These are phyloP conservation scores for Drosophila emarginata DNA, from an alignment of 2,888 invertebrate genomes.

Conservation along the genomic window DNA sequence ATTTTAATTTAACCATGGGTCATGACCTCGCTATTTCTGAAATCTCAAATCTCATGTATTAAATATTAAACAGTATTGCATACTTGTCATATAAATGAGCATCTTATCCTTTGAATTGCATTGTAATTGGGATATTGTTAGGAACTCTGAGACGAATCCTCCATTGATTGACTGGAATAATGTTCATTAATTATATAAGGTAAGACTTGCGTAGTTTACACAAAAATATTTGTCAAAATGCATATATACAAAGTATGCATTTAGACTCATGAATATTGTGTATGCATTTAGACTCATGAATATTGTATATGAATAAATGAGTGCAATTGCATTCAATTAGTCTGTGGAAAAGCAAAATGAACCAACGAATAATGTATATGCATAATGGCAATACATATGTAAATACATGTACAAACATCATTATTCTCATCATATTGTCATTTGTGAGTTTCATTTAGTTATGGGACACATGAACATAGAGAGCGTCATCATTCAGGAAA, in stretches of 20 bases:
- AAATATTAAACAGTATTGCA: constrained; percentile 4
- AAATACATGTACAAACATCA: background rate
- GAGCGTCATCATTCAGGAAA: background rate
- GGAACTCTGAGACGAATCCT: background rate
- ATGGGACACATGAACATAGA: background rate
- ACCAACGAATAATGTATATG: background rate
- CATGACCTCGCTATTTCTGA: constrained; percentile 15
- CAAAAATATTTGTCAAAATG: background rate
- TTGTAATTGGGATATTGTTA: no score
- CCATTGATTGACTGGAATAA: background rate
- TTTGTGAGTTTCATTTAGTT: background rate
- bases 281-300: no score
- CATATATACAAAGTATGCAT: no score
- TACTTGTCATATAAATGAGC: background rate
- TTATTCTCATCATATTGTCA: background rate
- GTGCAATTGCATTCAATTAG: background rate
- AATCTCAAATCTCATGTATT: background rate
- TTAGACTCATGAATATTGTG: no score
- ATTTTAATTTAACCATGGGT: constrained; percentile 6
- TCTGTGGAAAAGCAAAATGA: background rate
- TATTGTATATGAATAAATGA: background rate
- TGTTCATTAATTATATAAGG: constrained; percentile 1
- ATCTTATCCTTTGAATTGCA: background rate
- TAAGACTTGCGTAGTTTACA: background rate
- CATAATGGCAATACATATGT: background rate